Base-by-base conservation (phyloP, 2,888 invertebrate species). In the Drosophila pegasa region DNA sequence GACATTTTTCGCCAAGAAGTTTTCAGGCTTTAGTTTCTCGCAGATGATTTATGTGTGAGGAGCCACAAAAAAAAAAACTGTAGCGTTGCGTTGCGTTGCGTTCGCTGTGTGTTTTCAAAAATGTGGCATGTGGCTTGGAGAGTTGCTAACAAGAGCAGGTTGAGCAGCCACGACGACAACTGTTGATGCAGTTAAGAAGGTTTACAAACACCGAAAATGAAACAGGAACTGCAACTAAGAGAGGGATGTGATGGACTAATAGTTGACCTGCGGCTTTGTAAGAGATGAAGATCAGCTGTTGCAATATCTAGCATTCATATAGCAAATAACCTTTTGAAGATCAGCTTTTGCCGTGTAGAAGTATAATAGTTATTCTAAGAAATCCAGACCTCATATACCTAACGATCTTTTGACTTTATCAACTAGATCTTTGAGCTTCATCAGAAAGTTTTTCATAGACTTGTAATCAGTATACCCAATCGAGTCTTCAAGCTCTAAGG, bases 81-180 rank as follows among this genome's bases (percentile, higher is more conserved):
- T 8, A 20, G 31, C 22, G 22, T 31, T 47, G 59, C 54, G 47
- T 38, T 43, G 31, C 22, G 22, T 31, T 47, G 59, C 54, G 47
- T 38, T 43, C 43, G 58, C 41, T 45, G 45, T 41, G 45, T 41
- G 41, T 52, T 43, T 59, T 60, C 37, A 54, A 57, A 51, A 41
- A 31, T 33, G 51, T 59, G 54, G 37, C 22, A 57, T 16, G 41
- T 50, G 50, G 50, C 50, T 35, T 50, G 50, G 50, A 50, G 56
- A 76, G 71, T 80, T 71, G 50, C 66, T 74, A 69, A 87, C 78
- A 74, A 78, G 81, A 80, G 74, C 74, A 56, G 75, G 75, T 69
- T 74, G 51, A 69, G 52, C 58, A 14, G 35, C n/a, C n/a, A n/a
- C n/a, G n/a, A 31, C 63, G 54, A 75, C 64, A 84, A 71, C 68